Evolutionary conservation across 1,140 invertebrate species (phyloP).

Genomic region (Drosophila littoralis): DNA sequence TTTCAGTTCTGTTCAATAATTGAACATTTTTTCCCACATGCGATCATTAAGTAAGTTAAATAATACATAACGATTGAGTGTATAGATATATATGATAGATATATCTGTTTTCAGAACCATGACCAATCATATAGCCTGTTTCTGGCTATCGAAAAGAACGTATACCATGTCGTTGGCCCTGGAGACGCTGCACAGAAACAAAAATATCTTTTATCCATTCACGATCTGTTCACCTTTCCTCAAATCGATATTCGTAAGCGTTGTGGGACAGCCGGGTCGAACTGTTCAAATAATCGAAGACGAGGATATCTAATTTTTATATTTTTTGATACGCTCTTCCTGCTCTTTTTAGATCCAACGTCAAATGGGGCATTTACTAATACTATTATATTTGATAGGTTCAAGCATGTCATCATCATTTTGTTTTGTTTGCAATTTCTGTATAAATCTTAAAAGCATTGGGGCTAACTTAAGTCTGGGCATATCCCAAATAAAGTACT

Average conservation of each 20-base stretch:
- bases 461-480: neutral
- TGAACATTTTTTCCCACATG: conserved; percentile 46
- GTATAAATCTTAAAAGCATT: neutral
- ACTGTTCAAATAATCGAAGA: neutral
- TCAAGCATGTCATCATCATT: neutral
- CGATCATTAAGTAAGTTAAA: conserved; percentile 51
- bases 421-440: neutral
- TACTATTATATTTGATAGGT: neutral
- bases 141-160: conserved; percentile 43
- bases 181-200: conserved; percentile 19
- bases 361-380: too few species aligned
- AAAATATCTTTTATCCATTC: conserved; percentile 23
- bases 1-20: conserved; percentile 26
- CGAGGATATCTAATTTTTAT: conserved; percentile 18
- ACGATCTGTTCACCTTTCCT: conserved; percentile 31
- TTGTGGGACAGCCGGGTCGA: neutral
- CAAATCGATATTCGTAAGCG: neutral
- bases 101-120: neutral
- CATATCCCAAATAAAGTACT: conserved; percentile 12
- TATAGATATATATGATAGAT: neutral
- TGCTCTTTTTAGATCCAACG: neutral
- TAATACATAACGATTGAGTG: too few species aligned
- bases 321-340: neutral
- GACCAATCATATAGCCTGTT: conserved; percentile 16
- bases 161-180: conserved; percentile 34